Base-by-base conservation (phyloP, 2,888 invertebrate genomes). In the Proisotoma minuta region DNA sequence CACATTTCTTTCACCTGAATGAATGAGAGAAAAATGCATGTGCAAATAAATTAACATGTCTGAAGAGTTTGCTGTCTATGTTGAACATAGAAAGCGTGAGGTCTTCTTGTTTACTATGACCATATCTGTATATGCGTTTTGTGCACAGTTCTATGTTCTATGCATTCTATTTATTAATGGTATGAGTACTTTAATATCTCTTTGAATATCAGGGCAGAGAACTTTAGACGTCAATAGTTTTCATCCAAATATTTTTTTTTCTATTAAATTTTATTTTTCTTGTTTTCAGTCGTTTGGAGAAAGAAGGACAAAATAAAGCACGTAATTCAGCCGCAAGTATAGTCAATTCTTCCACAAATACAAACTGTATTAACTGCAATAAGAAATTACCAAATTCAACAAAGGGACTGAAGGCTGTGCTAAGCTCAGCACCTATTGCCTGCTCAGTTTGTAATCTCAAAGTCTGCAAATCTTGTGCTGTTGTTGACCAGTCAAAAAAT, bases 381-480 rank as follows among this genome's bases (percentile, higher is more conserved):
- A 62, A 63, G 43, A 43, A 43, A 54, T 29, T 49, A 24, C 52
- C 62, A 2, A 56, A 57, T 23, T 59, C 56, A n/a, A 61, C 49
- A n/a, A 59, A 54, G 20, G 40, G 12, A 40, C 51, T 52, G 20
- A 59, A 61, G 28, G 15, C 18, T n/a, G 28, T 52, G 5, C 8
- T 28, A 27, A 26, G n/a, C n/a, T n/a, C 4, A 24, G 47, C 57
- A 29, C 22, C 62, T 27, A 63, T 63, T 29, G 23, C 50, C 28
- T 68, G 68, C 34, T 63, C 60, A 26, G 62, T 68, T 43, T 68
- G 68, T 61, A 59, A 57, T 50, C 58, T 66, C 1, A 47, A 62
- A 52, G 68, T 68, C 15, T 68, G 68, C 51, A 63, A 59, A 51
- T 12, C 52, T 4, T 68, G 68, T 61, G 68, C 68, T 43, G 60